Evolutionary conservation across 2,888 invertebrate genomes (phyloP).

Genomic region (Rutpela maculata): DNA sequence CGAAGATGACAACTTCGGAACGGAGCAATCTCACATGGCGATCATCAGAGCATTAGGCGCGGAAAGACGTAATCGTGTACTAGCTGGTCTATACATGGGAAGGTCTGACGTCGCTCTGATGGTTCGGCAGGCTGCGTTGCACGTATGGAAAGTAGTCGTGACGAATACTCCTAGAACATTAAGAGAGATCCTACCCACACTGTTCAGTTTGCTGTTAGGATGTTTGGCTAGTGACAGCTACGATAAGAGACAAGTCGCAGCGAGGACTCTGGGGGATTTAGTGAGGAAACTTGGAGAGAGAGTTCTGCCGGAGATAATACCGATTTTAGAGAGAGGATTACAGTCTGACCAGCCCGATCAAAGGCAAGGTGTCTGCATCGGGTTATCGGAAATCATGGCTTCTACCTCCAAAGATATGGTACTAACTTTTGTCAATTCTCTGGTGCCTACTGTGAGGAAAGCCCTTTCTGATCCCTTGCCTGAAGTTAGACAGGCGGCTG

Average conservation of each 20-base stretch:
- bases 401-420: slow-evolving; percentile 97
- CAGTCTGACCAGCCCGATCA: slow-evolving; percentile 95
- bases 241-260: slow-evolving; percentile 95
- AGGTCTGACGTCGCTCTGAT: slow-evolving; percentile 96
- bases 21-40: slow-evolving; percentile 94
- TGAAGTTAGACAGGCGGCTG: slow-evolving; percentile 95
- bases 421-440: slow-evolving; percentile 89
- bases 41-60: slow-evolving; percentile 90
- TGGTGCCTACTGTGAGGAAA: slow-evolving; percentile 95
- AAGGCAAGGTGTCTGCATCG: slow-evolving; percentile 98
- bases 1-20: slow-evolving; percentile 99
- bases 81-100: slow-evolving; percentile 97
- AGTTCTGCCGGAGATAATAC: slow-evolving; percentile 98
- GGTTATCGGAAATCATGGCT: slow-evolving; percentile 97
- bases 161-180: slow-evolving; percentile 98
- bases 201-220: slow-evolving; percentile 91
- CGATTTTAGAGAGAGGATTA: slow-evolving; percentile 95
- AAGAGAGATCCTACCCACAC: slow-evolving; percentile 94
- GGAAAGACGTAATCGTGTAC: slow-evolving; percentile 92
- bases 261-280: slow-evolving; percentile 96
- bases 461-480: slow-evolving; percentile 95
- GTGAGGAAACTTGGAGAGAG: slow-evolving; percentile 98
- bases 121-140: slow-evolving; percentile 96
- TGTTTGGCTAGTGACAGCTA: slow-evolving; percentile 97
- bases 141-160: slow-evolving; percentile 99